Percentiles rank a stretch among this genome's conserved stretches.
Evolutionary conservation across 37 sponge, comb jelly and placozoan species (phyloP).

Genomic region (Cliona cf. orientalis): DNA sequence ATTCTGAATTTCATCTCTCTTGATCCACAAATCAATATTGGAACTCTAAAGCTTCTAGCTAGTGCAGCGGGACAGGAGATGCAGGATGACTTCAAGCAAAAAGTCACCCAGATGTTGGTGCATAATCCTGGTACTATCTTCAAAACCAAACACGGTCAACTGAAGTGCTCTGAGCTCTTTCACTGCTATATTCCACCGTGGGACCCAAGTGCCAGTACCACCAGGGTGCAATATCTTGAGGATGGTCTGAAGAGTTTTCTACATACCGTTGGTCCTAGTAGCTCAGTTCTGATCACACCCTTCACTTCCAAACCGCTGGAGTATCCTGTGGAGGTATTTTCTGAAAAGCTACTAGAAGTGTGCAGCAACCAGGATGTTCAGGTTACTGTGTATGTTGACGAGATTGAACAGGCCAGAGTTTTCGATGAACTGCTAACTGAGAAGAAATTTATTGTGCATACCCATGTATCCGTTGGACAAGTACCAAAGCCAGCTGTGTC

Average conservation of each 20-base stretch:
- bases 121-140: background rate
- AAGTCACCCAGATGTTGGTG: background rate
- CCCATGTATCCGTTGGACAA: background rate
- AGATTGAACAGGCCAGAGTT: background rate
- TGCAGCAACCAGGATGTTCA: background rate
- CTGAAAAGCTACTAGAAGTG: background rate
- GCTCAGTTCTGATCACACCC: conserved; percentile 28
- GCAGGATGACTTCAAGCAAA: background rate
- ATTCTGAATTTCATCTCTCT: conserved; percentile 23
- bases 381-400: conserved; percentile 16
- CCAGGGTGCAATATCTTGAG: background rate
- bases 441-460: background rate
- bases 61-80: conserved; percentile 21
- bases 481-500: background rate
- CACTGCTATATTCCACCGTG: conserved; percentile 32
- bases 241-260: background rate
- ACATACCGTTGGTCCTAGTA: background rate
- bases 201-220: background rate
- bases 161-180: conserved; percentile 13
- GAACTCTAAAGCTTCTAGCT: background rate
- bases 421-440: conserved; percentile 2
- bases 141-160: conserved; percentile 5
- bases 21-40: background rate
- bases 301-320: conserved; percentile 6
- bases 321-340: conserved; percentile 30